Evolutionary conservation across 2,113 vertebrate genomes (phyloP).

Genomic region (Empidonax traillii): DNA sequence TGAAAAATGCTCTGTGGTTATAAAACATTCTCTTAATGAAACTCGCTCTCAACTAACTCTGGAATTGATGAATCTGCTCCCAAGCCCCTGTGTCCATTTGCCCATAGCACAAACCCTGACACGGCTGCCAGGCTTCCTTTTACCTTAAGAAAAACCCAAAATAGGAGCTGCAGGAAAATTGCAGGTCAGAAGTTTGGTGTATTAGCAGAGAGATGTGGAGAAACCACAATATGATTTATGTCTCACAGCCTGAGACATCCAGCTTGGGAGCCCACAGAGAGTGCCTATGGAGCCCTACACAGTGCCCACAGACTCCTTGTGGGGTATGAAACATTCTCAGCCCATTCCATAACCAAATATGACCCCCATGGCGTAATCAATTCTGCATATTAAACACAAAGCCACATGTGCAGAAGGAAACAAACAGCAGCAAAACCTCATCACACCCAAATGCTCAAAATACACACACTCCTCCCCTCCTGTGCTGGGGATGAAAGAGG

Average conservation of each 20-base stretch:
- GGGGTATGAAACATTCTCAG: not conserved
- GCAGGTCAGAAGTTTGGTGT: not conserved
- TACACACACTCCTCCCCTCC: not conserved
- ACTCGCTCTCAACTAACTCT: not conserved
- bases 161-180: not conserved
- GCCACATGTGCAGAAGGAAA: not conserved
- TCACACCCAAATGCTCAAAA: not conserved
- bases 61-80: not conserved
- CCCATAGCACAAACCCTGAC: not conserved
- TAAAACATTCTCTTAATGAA: conserved; percentile 34
- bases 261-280: not conserved
- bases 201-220: not conserved
- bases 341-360: not conserved
- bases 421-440: not conserved
- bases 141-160: not conserved
- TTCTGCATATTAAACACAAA: not conserved
- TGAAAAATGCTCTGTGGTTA: not conserved
- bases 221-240: not conserved
- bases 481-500: not conserved
- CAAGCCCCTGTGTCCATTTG: not conserved
- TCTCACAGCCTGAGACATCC: not conserved
- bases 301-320: not conserved
- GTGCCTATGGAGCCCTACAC: not conserved
- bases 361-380: not conserved
- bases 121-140: not conserved